A percentile compares a stretch with the other conserved stretches of the same genome.
These are phyloP conservation scores for Gadus chalcogrammus DNA, from an alignment of 2,113 vertebrate genomes.

Conservation along the genomic window DNA sequence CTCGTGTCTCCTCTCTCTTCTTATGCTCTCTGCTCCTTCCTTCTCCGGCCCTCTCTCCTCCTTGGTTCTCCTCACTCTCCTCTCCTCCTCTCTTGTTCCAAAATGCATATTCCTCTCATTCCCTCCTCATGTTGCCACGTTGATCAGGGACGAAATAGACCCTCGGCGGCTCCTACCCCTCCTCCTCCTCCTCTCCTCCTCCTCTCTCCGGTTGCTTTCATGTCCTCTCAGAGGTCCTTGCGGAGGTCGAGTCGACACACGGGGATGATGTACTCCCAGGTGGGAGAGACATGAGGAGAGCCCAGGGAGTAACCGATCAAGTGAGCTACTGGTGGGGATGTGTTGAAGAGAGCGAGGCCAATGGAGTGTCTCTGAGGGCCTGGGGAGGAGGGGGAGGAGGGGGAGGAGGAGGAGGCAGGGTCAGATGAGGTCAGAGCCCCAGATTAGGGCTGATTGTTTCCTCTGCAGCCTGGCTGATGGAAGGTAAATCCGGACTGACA, in stretches of 20 bases:
- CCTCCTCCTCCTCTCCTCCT: conserved; percentile 34
- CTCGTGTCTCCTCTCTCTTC: background rate
- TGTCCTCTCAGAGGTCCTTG: background rate
- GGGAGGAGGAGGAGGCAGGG: background rate
- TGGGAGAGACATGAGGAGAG: conserved; percentile 53
- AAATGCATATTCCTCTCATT: too few species aligned
- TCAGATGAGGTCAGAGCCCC: background rate
- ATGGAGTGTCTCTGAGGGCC: background rate
- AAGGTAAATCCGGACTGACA: too few species aligned
- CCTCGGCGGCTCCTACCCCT: conserved; percentile 7
- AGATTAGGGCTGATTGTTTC: too few species aligned
- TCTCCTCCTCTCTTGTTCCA: background rate
- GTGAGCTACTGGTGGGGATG: conserved; percentile 21
- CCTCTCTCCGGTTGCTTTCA: background rate
- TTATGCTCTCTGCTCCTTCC: background rate
- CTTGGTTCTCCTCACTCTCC: too few species aligned
- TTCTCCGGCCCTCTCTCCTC: background rate
- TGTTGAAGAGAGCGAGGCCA: too few species aligned
- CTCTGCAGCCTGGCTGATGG: too few species aligned
- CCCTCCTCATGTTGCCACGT: conserved; percentile 17
- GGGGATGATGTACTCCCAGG: conserved; percentile 54
- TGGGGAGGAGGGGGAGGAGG: background rate
- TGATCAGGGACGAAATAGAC: conserved; percentile 31
- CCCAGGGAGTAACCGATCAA: conserved; percentile 47
- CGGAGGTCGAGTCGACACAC: conserved; percentile 57